These are phyloP conservation scores for Nycteola revayana DNA, from an alignment of 2,888 invertebrate species.

Conservation along the genomic window DNA sequence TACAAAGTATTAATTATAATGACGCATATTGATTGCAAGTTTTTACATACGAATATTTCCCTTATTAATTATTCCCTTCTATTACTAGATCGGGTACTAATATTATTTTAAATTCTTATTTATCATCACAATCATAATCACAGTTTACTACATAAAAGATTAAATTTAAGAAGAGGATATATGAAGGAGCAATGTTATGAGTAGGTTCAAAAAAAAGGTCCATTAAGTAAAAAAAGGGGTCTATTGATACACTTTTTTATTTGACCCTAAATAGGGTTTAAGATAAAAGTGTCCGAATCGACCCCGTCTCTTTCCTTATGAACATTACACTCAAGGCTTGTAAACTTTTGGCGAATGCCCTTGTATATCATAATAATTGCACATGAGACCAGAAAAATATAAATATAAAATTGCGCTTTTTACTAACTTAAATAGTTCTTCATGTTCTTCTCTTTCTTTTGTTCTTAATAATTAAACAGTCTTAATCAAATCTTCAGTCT, in stretches of 20 bases:
- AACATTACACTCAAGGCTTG: constrained; percentile 15
- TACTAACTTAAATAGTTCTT: constrained; percentile 14
- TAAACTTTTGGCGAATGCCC: constrained; percentile 16
- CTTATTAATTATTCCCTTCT: constrained; percentile 14
- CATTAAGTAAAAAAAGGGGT: too few species aligned
- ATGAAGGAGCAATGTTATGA: constrained; percentile 15
- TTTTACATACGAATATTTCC: constrained; percentile 14
- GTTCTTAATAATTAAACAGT: too few species aligned
- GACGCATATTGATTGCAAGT: constrained; percentile 14
- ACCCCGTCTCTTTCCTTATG: constrained; percentile 15
- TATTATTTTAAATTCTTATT: constrained; percentile 14
- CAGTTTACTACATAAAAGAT: too few species aligned
- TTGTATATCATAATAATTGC: constrained; percentile 11
- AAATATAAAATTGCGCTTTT: too few species aligned
- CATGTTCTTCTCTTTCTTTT: too few species aligned
- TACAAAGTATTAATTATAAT: constrained; percentile 16
- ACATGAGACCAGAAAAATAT: too few species aligned
- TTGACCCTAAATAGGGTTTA: constrained; percentile 15
- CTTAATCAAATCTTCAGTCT: too few species aligned
- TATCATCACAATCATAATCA: constrained; percentile 10
- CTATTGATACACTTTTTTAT: constrained; percentile 16
- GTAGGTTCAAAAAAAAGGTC: constrained; percentile 16
- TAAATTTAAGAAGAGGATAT: constrained; percentile 15
- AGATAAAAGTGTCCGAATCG: constrained; percentile 16
- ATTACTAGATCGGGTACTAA: constrained; percentile 13